Evolutionary conservation across 2,113 vertebrate species (phyloP).

Genomic region (Psephotus haematonotus): DNA sequence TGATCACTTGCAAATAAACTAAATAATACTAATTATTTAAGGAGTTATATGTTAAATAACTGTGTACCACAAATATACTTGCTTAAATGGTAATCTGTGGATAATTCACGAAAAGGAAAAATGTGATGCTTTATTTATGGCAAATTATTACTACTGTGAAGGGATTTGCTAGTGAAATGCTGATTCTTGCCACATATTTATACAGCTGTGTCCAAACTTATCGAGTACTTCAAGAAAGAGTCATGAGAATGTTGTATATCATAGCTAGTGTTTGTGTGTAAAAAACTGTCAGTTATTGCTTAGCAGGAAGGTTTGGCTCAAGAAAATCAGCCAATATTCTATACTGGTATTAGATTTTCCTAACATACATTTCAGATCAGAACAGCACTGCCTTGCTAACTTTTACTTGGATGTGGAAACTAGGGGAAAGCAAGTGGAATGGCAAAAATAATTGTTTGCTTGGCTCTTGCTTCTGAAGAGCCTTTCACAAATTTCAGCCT

Average conservation of each 20-base stretch:
- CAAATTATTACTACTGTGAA: not conserved
- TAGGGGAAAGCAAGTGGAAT: not conserved
- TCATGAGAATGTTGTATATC: accelerated
- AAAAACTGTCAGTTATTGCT: not conserved
- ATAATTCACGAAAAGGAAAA: not conserved
- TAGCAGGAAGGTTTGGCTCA: not conserved
- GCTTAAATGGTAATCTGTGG: not conserved
- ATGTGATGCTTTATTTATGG: not conserved
- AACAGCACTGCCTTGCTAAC: not conserved
- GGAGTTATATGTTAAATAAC: not conserved
- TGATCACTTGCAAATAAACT: not conserved
- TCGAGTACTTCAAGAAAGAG: not conserved
- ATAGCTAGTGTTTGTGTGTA: not conserved
- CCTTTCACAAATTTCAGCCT: not conserved
- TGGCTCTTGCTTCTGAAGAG: not conserved
- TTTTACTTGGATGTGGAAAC: not conserved
- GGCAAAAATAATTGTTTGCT: not conserved
- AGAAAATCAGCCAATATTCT: not conserved
- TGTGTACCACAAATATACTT: not conserved
- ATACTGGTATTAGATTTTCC: not conserved
- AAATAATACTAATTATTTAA: not conserved
- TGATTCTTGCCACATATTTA: not conserved
- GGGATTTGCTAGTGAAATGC: not conserved
- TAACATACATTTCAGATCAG: not conserved
- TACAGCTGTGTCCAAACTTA: not conserved